Base-by-base conservation (phyloP, 2,888 invertebrate species). In the Lacanobia oleracea region DNA sequence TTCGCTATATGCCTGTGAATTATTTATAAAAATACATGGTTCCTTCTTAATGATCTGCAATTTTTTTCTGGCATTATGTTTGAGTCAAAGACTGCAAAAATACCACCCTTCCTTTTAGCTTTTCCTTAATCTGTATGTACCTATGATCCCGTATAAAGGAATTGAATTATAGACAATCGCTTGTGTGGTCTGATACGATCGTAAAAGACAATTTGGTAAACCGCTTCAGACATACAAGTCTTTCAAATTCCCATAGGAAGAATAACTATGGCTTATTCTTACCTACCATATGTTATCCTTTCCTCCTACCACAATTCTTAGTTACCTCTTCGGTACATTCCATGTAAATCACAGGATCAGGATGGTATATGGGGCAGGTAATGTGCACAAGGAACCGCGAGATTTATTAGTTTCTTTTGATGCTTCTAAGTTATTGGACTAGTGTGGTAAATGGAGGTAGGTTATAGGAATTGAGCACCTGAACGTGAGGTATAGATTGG, bases 361-460 rank as follows among this genome's bases (percentile, higher is more conserved):
- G 16, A 21, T 60, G 45, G 62, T 77, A 66, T 45, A 79, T 45
- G 48, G 18, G 48, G 27, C n/a, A 57, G 51, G 37, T 68, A 74
- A 68, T 64, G 61, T 40, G 51, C 21, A 51, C 45, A 23, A 23
- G 61, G 27, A 62, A 79, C 64, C 6, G 7, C 16, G 23, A 48
- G 65, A 78, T 78, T 79, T 79, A 78, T 69, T 27, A 50, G 27
- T 50, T 68, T 69, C 75, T 74, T 65, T 78, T 79, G 65, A 79
- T 63, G 57, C 33, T 27, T 16, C 50, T 68, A 65, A 79, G 68
- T 74, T 79, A 78, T 79, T 78, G 48, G 66, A 10, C 12, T 33
- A 23, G n/a, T 12, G 23, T 7, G 23, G 48, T 27, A 53, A 61
- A 54, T 51, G 79, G 57, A 18, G 8, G 18, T 40, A 14, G 21